These are phyloP conservation scores for Trachelipus rathkii DNA, from an alignment of 1,140 invertebrate species.

Conservation along the genomic window DNA sequence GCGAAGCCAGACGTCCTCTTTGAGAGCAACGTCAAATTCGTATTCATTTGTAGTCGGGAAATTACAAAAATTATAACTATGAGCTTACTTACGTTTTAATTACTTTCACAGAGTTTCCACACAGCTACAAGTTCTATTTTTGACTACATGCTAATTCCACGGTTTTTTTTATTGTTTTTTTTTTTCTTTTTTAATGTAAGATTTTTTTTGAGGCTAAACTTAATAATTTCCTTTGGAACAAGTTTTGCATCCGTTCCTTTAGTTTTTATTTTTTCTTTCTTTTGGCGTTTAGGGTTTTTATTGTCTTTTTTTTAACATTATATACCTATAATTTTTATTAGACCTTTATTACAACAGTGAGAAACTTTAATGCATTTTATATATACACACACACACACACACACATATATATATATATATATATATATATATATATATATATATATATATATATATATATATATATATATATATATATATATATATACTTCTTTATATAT, in stretches of 20 bases:
- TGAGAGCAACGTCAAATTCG: no score
- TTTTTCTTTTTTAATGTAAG: background rate
- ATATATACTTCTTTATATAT: background rate
- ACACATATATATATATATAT: background rate
- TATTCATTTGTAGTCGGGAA: no score
- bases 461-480: background rate
- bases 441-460: background rate
- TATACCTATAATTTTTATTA: no score
- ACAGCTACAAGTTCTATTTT: background rate
- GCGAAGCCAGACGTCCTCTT: no score
- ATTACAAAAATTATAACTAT: no score
- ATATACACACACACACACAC: background rate
- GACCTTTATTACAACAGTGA: no score
- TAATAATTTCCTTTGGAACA: background rate
- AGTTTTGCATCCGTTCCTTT: background rate
- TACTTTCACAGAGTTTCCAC: no score
- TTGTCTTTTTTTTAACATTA: background rate
- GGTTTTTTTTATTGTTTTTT: background rate
- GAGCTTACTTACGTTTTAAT: no score
- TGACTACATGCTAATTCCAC: background rate
- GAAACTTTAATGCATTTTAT: no score
- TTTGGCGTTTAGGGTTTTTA: background rate
- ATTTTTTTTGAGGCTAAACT: background rate
- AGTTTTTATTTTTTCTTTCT: background rate
- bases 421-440: slow-evolving; percentile 10